Base-by-base conservation (phyloP, 2,888 invertebrate species). In the Smittia sp. region DNA sequence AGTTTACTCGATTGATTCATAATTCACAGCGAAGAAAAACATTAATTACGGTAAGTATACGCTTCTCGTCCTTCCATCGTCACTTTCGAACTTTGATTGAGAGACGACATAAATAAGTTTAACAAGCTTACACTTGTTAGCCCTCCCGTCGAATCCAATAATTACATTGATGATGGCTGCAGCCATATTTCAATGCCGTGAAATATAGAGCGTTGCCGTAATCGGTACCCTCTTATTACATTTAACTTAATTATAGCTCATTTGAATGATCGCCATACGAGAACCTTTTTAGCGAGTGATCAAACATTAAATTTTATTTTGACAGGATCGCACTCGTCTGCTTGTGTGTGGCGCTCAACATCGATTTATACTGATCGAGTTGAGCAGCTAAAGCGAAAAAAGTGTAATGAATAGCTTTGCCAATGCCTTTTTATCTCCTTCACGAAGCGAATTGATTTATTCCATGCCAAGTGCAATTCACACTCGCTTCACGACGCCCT, bases 111-210 rank as follows among this genome's bases (percentile, higher is more conserved):
- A 4, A 58, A 58, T 58, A 13, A 46, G 58, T 22, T 58, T 18
- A 22, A 58, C 58, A 58, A 58, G 58, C n/a, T 22, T 46, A 46
- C 11, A 15, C 86, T 90, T 75, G 90, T 90, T 82, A 89, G 88
- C 79, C 88, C 88, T 78, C 82, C 85, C 75, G 83, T 82, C 80
- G 90, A 90, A 80, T 90, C 90, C 84, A 89, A 89, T 79, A 89
- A 90, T 84, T 90, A 89, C 85, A 89, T 90, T 84, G 90, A 90
- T 80, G 89, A 90, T 83, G 90, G 90, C 83, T 90, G 88, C 78
- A 76, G 76, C 76, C 76, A 38, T 52, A 62, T 66, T 70, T 67
- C 39, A 63, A 18, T 20, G 58, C 58, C 22, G 25, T 69, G 32
- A 69, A 46, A 69, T 54, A 69, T 69, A 69, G 69, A 69, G 54